Conservation (phyloP, 2,113 vertebrate species). For the Oreochromis niloticus region DNA sequence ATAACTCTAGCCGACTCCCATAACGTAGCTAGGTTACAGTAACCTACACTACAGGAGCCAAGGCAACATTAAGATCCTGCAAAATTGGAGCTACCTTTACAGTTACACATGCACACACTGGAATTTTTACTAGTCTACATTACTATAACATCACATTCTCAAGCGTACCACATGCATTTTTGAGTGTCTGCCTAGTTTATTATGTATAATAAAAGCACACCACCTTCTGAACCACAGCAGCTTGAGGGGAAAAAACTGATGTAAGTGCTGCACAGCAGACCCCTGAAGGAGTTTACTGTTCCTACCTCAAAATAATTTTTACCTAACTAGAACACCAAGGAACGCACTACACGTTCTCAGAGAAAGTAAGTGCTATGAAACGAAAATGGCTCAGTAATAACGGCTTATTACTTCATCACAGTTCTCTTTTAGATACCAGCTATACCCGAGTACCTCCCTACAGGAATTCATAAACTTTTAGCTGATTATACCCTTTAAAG, state of each 20-base stretch:
- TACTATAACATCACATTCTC: slow-evolving; percentile 18
- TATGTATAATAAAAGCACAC: slow-evolving; percentile 13
- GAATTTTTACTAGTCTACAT: slow-evolving; percentile 3
- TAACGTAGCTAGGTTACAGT: not conserved
- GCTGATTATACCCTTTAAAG: not conserved
- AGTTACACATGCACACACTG: not conserved
- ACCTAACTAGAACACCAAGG: not conserved
- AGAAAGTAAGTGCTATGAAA: not conserved
- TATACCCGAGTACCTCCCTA: not conserved
- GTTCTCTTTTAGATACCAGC: not conserved
- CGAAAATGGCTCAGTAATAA: not conserved
- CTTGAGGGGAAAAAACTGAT: not conserved
- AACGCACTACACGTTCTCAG: not conserved
- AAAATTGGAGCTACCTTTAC: not conserved
- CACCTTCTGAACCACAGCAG: not conserved
- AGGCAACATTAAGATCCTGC: not conserved
- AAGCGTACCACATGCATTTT: not conserved
- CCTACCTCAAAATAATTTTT: not conserved
- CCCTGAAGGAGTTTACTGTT: not conserved
- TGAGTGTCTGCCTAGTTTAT: slow-evolving; percentile 18
- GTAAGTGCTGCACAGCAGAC: not conserved
- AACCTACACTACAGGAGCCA: not conserved
- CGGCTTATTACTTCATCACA: not conserved
- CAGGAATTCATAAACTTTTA: not conserved
- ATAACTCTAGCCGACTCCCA: not conserved